phyloP scores from a whole-genome alignment of 2,888 invertebrate genomes.

The Caenorhabditis angaria region DNA sequence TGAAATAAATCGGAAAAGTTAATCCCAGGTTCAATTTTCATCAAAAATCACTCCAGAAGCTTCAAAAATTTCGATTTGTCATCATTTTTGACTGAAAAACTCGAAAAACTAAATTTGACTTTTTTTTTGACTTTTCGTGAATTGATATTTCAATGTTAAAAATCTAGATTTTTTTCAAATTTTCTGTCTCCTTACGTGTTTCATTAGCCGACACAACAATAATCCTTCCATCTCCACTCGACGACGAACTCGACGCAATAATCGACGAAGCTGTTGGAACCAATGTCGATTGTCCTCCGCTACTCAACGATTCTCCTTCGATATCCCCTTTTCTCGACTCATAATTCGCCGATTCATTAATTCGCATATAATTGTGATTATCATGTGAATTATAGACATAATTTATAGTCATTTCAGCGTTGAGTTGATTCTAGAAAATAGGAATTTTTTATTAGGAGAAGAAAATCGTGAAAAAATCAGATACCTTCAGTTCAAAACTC shows the following conservation, averaged over 20 bases:
- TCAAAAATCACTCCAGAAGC: too few species aligned
- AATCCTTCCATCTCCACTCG: slow-evolving; percentile 23
- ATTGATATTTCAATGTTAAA: too few species aligned
- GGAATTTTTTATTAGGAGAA: slow-evolving; percentile 13
- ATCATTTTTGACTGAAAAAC: too few species aligned
- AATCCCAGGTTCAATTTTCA: too few species aligned
- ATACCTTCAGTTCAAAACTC: slow-evolving; percentile 5
- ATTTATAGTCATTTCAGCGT: slow-evolving; percentile 4
- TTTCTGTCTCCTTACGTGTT: slow-evolving; percentile 19
- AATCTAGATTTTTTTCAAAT: not conserved
- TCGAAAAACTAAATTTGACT: too few species aligned
- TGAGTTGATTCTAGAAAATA: slow-evolving; percentile 7
- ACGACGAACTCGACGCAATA: slow-evolving; percentile 6
- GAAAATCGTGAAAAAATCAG: too few species aligned
- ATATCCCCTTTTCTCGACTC: slow-evolving; percentile 15
- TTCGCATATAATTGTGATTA: not conserved
- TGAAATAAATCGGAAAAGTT: too few species aligned
- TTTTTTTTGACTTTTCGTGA: too few species aligned
- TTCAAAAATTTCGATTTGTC: too few species aligned
- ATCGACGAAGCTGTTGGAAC: slow-evolving; percentile 31
- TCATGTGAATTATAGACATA: not conserved
- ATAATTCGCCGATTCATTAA: slow-evolving; percentile 3
- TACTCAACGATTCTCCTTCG: slow-evolving; percentile 18
- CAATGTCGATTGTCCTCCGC: slow-evolving; percentile 37
- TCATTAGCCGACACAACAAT: slow-evolving; percentile 12